Evolutionary conservation across 2,113 vertebrate genomes (phyloP).

Genomic region (Strix aluco): DNA sequence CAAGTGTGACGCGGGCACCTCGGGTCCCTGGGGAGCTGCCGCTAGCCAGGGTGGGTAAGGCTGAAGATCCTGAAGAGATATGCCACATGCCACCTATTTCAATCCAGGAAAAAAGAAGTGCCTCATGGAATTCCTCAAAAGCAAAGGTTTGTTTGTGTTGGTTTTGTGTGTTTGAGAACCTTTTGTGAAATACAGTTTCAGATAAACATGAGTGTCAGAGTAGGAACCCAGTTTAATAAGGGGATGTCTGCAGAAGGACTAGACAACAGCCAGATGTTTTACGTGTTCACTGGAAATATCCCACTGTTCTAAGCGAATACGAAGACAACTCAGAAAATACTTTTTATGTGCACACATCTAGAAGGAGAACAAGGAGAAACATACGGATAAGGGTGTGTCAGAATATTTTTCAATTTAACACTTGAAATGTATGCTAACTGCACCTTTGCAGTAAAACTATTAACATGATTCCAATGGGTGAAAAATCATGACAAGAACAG

Average conservation of each 20-base stretch:
- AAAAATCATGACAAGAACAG: not conserved
- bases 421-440: not conserved
- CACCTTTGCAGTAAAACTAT: not conserved
- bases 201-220: not conserved
- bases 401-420: not conserved
- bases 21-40: not conserved
- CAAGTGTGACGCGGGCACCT: rapidly evolving
- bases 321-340: not conserved
- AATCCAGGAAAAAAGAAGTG: not conserved
- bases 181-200: not conserved
- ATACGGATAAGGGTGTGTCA: not conserved
- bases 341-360: not conserved
- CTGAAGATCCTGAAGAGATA: not conserved
- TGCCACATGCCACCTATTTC: not conserved
- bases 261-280: not conserved
- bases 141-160: not conserved
- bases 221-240: not conserved
- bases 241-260: not conserved
- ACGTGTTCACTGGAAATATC: not conserved
- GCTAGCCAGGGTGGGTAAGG: not conserved
- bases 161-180: not conserved
- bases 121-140: not conserved
- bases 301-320: not conserved
- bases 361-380: not conserved
- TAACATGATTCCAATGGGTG: not conserved